Evolutionary conservation across 1,140 invertebrate genomes (phyloP).

Genomic region (Bombus huntii): DNA sequence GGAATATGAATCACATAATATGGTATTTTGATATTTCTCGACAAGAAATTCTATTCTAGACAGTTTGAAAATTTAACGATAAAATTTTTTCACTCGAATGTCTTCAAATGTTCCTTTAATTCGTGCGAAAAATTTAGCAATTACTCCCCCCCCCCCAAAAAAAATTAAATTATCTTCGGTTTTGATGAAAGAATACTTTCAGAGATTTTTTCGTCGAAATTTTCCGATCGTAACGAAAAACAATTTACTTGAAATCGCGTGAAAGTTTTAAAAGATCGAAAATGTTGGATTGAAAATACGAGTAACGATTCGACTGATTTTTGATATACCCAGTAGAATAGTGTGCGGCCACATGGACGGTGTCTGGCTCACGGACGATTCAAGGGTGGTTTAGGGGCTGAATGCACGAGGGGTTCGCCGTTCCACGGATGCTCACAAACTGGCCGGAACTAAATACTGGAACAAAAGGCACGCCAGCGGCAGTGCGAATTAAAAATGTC

Average conservation of each 20-base stretch:
- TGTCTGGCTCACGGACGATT: conserved; percentile 56
- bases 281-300: background rate
- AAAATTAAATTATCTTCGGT: too few relatives aligned
- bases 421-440: conserved; percentile 69
- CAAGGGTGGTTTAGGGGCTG: conserved; percentile 66
- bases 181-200: too few relatives aligned
- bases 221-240: too few relatives aligned
- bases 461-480: conserved; percentile 60
- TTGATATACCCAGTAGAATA: conserved; percentile 21
- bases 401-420: conserved; percentile 64
- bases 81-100: too few relatives aligned
- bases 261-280: background rate
- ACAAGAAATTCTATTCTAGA: too few relatives aligned
- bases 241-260: too few relatives aligned
- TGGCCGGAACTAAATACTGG: conserved; percentile 70
- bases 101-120: too few relatives aligned
- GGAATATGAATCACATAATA: too few relatives aligned
- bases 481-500: conserved; percentile 64
- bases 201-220: too few relatives aligned
- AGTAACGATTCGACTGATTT: conserved; percentile 33
- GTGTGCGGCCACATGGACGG: conserved; percentile 36
- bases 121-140: too few relatives aligned
- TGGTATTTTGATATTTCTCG: background rate
- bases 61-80: too few relatives aligned
- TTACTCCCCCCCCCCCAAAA: too few relatives aligned